A percentile compares a stretch with the other conserved stretches of the same genome.
Conservation (phyloP, 2,888 invertebrate genomes). For the Syrphus vitripennis region DNA sequence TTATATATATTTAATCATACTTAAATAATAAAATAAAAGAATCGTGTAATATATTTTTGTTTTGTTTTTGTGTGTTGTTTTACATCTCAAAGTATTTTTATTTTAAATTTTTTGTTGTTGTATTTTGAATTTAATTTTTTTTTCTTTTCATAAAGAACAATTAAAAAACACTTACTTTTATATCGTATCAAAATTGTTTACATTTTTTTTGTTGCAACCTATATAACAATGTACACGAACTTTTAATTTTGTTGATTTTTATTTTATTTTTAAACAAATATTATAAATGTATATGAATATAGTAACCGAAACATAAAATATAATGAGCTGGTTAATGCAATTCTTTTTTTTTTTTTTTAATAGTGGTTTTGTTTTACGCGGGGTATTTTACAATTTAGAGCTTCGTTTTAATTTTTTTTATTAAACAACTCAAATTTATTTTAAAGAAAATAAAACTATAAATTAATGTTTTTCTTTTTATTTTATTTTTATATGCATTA, state of each 20-base stretch:
- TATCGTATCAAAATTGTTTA: conserved; percentile 60
- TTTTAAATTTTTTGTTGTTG: conserved; percentile 34
- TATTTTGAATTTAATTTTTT: conserved; percentile 27
- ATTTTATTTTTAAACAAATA: conserved; percentile 49
- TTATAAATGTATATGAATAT: conserved; percentile 24
- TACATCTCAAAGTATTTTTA: conserved; percentile 29
- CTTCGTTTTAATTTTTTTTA: not conserved
- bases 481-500: conserved; percentile 48
- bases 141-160: conserved; percentile 50
- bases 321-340: conserved; percentile 31
- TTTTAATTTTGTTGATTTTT: conserved; percentile 31
- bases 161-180: conserved; percentile 46
- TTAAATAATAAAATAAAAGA: conserved; percentile 66
- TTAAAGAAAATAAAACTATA: conserved; percentile 30
- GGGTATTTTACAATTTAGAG: conserved; percentile 14
- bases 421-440: not conserved
- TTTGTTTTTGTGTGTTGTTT: conserved; percentile 38
- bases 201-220: conserved; percentile 54
- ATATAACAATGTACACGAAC: conserved; percentile 70
- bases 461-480: conserved; percentile 39
- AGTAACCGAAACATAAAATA: conserved; percentile 57
- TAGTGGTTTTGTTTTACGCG: not conserved
- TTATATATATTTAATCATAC: conserved; percentile 67
- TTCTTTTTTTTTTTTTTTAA: not conserved
- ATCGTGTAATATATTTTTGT: conserved; percentile 35